A percentile compares a stretch with the other conserved stretches of the same genome.
These are phyloP conservation scores for Kradibia gibbosae DNA, from an alignment of 1,140 invertebrate genomes.

Conservation along the genomic window DNA sequence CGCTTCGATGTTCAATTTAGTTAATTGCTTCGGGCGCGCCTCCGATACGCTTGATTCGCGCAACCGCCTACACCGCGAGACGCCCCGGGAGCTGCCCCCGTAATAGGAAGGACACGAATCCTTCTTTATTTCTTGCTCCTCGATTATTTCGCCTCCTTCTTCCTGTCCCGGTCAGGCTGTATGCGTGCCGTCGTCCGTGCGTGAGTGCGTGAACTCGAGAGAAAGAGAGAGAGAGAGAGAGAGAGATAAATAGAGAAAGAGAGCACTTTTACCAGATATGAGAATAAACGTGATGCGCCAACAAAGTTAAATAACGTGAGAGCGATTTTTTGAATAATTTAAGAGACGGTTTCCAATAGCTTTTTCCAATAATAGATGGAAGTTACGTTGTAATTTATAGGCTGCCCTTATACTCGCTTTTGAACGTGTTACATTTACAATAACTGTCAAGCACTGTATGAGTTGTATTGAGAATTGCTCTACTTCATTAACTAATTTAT, in stretches of 20 bases:
- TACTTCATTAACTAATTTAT: background rate
- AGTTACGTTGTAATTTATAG: background rate
- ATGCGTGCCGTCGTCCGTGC: background rate
- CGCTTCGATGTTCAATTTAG: slow-evolving; percentile 45
- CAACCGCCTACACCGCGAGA: slow-evolving; percentile 29
- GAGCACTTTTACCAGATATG: background rate
- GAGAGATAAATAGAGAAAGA: no score
- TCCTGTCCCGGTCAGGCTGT: background rate
- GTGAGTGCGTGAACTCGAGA: background rate
- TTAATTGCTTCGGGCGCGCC: slow-evolving; percentile 44
- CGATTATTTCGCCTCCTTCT: background rate
- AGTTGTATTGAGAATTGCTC: background rate
- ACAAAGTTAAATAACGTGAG: background rate
- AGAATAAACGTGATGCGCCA: background rate
- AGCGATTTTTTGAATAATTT: background rate
- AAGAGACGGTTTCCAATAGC: background rate
- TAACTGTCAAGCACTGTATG: background rate
- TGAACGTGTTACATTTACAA: background rate
- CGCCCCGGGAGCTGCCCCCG: slow-evolving; percentile 14
- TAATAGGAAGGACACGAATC: background rate
- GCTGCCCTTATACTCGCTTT: background rate
- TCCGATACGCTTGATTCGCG: slow-evolving; percentile 10
- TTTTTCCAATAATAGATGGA: background rate
- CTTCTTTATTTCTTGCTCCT: background rate
- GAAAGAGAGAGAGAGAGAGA: no score